phyloP scores from a whole-genome alignment of 1,140 invertebrate species.

The Nilaparvata lugens region DNA sequence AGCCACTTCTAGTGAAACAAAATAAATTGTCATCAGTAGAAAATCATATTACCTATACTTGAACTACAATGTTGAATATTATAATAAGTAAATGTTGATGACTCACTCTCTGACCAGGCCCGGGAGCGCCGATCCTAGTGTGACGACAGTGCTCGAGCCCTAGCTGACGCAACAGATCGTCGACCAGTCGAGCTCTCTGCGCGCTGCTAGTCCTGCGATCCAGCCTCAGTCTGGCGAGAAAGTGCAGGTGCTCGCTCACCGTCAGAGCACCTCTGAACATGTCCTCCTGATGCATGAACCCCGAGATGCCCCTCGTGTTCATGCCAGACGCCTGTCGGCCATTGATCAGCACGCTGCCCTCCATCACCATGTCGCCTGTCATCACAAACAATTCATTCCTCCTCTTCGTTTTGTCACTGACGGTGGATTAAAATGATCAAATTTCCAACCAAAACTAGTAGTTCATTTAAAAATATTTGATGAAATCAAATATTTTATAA shows the following conservation, averaged over 20 bases:
- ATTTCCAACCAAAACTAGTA: too few relatives aligned
- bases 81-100: background rate
- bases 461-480: too few relatives aligned
- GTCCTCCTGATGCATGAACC: constrained; percentile 92
- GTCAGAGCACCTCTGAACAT: constrained; percentile 80
- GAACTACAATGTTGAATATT: background rate
- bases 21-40: too few relatives aligned
- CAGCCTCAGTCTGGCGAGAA: constrained; percentile 69
- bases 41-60: too few relatives aligned
- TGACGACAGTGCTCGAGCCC: constrained; percentile 59
- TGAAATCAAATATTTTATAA: too few relatives aligned
- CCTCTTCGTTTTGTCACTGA: too few relatives aligned
- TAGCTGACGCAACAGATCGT: constrained; percentile 58
- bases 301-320: constrained; percentile 72
- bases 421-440: too few relatives aligned
- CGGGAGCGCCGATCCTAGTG: constrained; percentile 59
- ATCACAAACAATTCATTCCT: background rate
- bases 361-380: constrained; percentile 53
- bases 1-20: too few relatives aligned
- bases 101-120: constrained; percentile 26
- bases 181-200: constrained; percentile 55
- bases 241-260: constrained; percentile 74
- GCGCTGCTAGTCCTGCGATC: constrained; percentile 48
- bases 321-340: constrained; percentile 48
- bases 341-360: constrained; percentile 68